phyloP scores from a whole-genome alignment of 2,113 vertebrate genomes.

The Chrysemys picta region DNA sequence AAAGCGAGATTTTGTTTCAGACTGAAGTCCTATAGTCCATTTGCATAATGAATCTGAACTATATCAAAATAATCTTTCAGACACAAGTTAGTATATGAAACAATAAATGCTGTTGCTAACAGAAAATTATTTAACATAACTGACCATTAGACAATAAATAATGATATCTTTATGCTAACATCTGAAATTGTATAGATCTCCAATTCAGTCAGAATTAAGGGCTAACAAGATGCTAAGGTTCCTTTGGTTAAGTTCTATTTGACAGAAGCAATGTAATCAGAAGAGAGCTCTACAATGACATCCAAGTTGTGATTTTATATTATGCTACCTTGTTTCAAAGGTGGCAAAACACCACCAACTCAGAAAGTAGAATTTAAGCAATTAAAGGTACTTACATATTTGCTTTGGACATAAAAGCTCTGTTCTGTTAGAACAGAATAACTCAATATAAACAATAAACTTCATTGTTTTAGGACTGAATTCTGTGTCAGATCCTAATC shows the following conservation, averaged over 20 bases:
- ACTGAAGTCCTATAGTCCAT: not conserved
- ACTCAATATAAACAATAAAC: not conserved
- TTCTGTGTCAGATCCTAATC: not conserved
- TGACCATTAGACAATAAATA: not conserved
- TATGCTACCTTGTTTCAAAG: not conserved
- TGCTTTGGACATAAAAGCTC: not conserved
- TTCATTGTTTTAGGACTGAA: not conserved
- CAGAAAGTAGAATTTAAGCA: not conserved
- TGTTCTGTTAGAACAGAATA: not conserved
- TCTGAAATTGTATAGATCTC: not conserved
- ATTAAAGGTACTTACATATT: not conserved
- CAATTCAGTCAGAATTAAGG: not conserved
- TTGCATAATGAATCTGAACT: not conserved
- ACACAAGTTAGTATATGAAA: not conserved
- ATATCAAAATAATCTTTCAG: not conserved
- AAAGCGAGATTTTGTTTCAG: not conserved
- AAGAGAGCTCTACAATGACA: not conserved
- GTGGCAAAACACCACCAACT: not conserved
- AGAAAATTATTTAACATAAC: not conserved
- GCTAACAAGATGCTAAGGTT: not conserved
- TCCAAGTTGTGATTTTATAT: not conserved
- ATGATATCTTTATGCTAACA: not conserved
- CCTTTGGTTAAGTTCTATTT: not conserved
- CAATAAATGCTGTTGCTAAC: not conserved
- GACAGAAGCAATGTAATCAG: not conserved